Conservation (phyloP, 92 coral and sea anemone species). For the Paragorgia papillata region DNA sequence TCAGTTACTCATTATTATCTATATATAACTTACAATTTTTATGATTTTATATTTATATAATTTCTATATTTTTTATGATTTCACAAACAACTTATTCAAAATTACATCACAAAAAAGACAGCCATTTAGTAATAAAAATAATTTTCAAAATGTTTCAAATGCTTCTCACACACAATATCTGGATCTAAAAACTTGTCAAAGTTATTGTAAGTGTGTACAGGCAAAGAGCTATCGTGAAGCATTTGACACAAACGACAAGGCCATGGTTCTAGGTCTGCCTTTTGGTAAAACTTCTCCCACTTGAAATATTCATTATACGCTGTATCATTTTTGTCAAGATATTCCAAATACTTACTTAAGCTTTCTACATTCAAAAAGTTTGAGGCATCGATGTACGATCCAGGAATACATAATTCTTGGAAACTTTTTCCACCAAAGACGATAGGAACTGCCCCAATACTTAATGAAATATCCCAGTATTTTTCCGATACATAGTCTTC, state of each 20-base stretch:
- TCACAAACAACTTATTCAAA: no score
- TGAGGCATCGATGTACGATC: conserved; percentile 36
- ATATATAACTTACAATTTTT: no score
- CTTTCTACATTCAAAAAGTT: conserved; percentile 2
- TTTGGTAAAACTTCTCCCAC: conserved; percentile 49
- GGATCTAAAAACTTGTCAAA: conserved; percentile 41
- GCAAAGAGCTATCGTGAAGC: conserved; percentile 49
- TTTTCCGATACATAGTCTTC: conserved; percentile 54
- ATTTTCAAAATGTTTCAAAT: background rate
- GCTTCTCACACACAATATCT: background rate
- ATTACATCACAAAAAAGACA: no score
- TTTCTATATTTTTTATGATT: no score
- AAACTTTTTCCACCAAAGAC: conserved; percentile 21
- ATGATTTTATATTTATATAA: no score
- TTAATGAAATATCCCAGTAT: conserved; percentile 51
- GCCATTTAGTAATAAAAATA: background rate
- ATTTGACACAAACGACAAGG: conserved; percentile 50
- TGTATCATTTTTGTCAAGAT: conserved; percentile 51
- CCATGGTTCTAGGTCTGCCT: conserved; percentile 45
- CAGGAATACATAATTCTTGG: conserved; percentile 23
- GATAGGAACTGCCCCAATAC: conserved; percentile 6
- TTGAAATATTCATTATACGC: conserved; percentile 59
- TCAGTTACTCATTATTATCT: no score
- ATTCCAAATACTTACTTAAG: conserved; percentile 20
- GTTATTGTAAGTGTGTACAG: conserved; percentile 34